phyloP scores from a whole-genome alignment of 2,113 vertebrate genomes.

The Oxyura jamaicensis region DNA sequence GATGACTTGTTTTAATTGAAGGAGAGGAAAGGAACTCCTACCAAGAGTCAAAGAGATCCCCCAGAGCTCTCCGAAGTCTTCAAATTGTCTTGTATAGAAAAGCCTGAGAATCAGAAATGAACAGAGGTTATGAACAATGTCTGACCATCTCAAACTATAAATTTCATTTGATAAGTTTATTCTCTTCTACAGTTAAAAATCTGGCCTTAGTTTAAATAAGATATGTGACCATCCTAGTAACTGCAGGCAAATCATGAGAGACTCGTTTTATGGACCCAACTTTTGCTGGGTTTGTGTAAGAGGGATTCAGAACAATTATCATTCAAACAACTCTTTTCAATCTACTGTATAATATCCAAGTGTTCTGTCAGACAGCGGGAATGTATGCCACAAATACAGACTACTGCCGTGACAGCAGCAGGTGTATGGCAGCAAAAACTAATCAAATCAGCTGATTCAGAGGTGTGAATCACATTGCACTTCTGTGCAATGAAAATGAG shows the following conservation, averaged over 20 bases:
- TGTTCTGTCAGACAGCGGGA: slow-evolving; percentile 59
- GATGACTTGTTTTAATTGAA: slow-evolving; percentile 62
- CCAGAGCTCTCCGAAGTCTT: neutral
- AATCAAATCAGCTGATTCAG: slow-evolving; percentile 51
- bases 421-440: slow-evolving; percentile 58
- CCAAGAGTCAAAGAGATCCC: slow-evolving; percentile 35
- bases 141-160: neutral
- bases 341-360: slow-evolving; percentile 59
- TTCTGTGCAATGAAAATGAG: neutral
- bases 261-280: slow-evolving; percentile 1
- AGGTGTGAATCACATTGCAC: slow-evolving; percentile 26
- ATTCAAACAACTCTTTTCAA: slow-evolving; percentile 63
- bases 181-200: neutral
- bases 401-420: slow-evolving; percentile 61
- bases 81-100: slow-evolving; percentile 1
- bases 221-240: neutral
- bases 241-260: neutral
- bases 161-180: neutral
- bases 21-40: slow-evolving; percentile 48
- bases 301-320: slow-evolving; percentile 55
- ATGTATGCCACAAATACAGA: slow-evolving; percentile 44
- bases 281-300: slow-evolving; percentile 23
- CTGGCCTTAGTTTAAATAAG: neutral
- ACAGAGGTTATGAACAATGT: neutral
- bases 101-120: neutral